Percentiles rank a stretch among this genome's conserved stretches.
phyloP scores from a whole-genome alignment of 2,888 invertebrate genomes.

The Chydorus sphaericus region DNA sequence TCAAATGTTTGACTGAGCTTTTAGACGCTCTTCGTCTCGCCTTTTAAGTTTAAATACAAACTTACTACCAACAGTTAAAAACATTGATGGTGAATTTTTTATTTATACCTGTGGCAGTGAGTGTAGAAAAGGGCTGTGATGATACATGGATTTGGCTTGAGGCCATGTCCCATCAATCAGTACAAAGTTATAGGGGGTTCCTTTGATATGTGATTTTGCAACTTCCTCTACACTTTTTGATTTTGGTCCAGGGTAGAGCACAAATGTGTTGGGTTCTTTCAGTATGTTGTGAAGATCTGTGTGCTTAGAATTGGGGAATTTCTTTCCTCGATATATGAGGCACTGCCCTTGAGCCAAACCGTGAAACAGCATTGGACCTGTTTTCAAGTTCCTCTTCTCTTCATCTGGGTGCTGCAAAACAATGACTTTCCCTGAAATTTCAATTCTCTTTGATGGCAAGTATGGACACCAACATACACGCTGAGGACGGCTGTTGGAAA shows the following conservation, averaged over 20 bases:
- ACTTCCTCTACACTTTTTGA: conserved; percentile 47
- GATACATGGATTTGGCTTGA: conserved; percentile 82
- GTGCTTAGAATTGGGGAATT: conserved; percentile 47
- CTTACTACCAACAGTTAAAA: too few relatives aligned
- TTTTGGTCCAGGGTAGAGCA: conserved; percentile 64
- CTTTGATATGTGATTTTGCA: conserved; percentile 25
- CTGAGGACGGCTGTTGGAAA: conserved; percentile 49
- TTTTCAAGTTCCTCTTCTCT: conserved; percentile 72
- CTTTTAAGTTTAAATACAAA: too few relatives aligned
- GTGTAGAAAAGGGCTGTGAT: conserved; percentile 60
- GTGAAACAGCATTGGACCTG: conserved; percentile 73
- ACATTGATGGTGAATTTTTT: neutral
- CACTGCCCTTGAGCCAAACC: conserved; percentile 61
- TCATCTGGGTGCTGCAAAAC: conserved; percentile 87
- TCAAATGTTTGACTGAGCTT: neutral
- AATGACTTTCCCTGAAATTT: conserved; percentile 53
- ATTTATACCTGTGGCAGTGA: conserved; percentile 45
- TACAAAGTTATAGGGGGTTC: conserved; percentile 53
- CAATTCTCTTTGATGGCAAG: conserved; percentile 52
- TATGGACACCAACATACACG: conserved; percentile 84
- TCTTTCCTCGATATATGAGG: conserved; percentile 63
- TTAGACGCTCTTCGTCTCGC: neutral
- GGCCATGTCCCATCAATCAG: conserved; percentile 92
- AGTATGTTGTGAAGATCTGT: conserved; percentile 50
- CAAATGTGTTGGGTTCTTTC: conserved; percentile 47